Evolutionary conservation across 2,113 vertebrate genomes (phyloP), one percentile per base, ranked within the genome.

Genomic region (Chauna torquata): DNA sequence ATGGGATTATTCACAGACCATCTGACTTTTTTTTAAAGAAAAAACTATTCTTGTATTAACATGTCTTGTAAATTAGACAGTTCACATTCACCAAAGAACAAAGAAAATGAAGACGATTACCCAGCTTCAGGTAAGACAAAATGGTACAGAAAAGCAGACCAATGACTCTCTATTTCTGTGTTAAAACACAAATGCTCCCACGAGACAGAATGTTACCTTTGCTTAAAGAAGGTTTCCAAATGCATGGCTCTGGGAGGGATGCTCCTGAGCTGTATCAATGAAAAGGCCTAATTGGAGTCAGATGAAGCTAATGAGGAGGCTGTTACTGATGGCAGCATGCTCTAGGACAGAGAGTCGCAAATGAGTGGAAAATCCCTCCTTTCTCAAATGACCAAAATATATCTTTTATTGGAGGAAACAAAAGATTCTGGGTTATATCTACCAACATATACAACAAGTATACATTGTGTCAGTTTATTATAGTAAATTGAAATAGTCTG

Each of bases 1-100:
- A 74, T 49, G 8, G 36, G 44, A 89, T 82, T 95, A 92, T 92
- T 94, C 86, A 88, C 69, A 94, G 74, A 91, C 55, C 65, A 87
- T 38, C 42, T 86, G 36, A 88, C 23, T 86, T 93, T 92, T 74
- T 94, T 92, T 80, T 88, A 88, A 93, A 86, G n/a, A 32, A 77
- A 18, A 76, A 86, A 75, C 27, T 87, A 23, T 57, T 91, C 32
- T 66, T 87, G 16, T 34, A 76, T 44, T 75, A 75, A 57, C 16
- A 3, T n/a, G 15, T 52, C 38, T 54, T 65, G 28, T 42, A 38
- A 64, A 49, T 50, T 52, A 32, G 28, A 79, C 24, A 52, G 36
- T 32, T 64, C 34, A 40, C 30, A 25, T 82, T 80, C 82, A 64
- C 68, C 0, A 0, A 68, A 84, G 89, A 55, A 54, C 16, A 92